phyloP scores from a whole-genome alignment of 2,113 vertebrate genomes.

The Thomomys bottae region DNA sequence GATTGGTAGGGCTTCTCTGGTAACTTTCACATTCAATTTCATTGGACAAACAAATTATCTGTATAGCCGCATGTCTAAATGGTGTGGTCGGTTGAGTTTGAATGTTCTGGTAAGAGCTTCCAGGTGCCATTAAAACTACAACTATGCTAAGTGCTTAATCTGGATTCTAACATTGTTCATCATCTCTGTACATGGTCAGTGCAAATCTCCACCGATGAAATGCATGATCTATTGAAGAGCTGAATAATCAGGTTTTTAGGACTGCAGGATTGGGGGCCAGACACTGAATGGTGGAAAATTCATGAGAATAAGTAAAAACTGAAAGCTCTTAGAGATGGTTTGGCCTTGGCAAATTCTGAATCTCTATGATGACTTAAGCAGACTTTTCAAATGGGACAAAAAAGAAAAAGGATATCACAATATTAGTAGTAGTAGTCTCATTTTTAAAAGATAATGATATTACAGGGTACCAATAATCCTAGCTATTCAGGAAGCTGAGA shows the following conservation, averaged over 20 bases:
- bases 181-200: not conserved
- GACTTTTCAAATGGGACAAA: not conserved
- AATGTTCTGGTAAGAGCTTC: not conserved
- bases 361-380: not conserved
- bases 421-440: too few relatives aligned
- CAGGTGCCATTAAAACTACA: not conserved
- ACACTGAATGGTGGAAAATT: not conserved
- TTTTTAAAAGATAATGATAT: too few relatives aligned
- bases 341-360: not conserved
- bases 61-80: not conserved
- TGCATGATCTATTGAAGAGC: not conserved
- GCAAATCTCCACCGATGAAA: not conserved
- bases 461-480: too few relatives aligned
- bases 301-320: not conserved
- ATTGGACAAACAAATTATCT: not conserved
- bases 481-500: too few relatives aligned
- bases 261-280: not conserved
- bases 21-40: not conserved
- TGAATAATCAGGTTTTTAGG: not conserved
- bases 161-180: not conserved
- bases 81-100: not conserved
- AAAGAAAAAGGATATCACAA: too few relatives aligned
- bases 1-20: not conserved
- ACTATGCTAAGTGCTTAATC: not conserved
- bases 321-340: not conserved